Percentiles rank a stretch among this genome's conserved stretches.
Conservation (phyloP, 2,113 vertebrate species). For the Xenopus borealis region DNA sequence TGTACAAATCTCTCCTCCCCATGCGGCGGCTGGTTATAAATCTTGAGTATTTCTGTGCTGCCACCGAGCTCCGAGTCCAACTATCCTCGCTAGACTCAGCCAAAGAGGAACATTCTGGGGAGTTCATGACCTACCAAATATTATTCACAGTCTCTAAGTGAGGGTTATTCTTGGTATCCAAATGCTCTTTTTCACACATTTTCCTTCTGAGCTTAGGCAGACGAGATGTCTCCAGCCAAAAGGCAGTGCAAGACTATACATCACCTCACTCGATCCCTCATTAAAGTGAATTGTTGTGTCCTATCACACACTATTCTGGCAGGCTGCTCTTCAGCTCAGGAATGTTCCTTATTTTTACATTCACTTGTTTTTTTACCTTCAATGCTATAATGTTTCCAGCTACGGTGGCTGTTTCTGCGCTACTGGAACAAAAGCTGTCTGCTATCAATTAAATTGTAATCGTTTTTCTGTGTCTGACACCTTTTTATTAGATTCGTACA, state of each 20-base stretch:
- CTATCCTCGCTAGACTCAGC: too few species aligned
- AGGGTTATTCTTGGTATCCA: conserved; percentile 4
- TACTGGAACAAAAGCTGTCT: too few species aligned
- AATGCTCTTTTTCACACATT: conserved; percentile 10
- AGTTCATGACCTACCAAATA: conserved; percentile 10
- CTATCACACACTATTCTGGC: conserved; percentile 11
- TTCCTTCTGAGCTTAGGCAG: conserved; percentile 23
- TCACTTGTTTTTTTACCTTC: too few species aligned
- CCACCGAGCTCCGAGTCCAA: too few species aligned
- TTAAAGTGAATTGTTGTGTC: conserved; percentile 15
- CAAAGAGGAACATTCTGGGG: neutral
- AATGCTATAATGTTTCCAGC: too few species aligned
- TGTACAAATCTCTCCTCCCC: too few species aligned
- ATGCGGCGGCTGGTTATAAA: too few species aligned
- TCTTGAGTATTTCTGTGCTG: too few species aligned
- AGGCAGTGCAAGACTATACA: conserved; percentile 22
- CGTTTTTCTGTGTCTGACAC: too few species aligned
- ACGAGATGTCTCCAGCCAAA: conserved; percentile 2
- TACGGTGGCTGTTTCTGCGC: too few species aligned
- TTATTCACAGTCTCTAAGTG: conserved; percentile 14
- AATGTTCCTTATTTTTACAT: too few species aligned
- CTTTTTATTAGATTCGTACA: neutral
- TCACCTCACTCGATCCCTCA: conserved; percentile 15
- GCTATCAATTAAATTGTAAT: too few species aligned
- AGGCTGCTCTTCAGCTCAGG: neutral